Conservation (phyloP, 2,888 invertebrate species). For the Cancer borealis region DNA sequence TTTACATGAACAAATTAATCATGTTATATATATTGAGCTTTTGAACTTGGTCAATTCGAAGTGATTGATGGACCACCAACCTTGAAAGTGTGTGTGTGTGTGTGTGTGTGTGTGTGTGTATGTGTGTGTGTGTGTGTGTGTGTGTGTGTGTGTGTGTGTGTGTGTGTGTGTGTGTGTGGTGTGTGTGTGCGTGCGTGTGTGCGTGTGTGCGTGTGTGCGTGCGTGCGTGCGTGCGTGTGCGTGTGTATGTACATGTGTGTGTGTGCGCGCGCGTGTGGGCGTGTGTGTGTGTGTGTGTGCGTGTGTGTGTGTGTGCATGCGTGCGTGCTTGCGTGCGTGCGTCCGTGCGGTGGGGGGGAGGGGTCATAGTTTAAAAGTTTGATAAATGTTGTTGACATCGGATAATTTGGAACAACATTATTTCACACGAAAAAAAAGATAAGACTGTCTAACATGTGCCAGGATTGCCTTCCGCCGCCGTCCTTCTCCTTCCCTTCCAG, state of each 20-base stretch:
- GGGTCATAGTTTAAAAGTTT: neutral
- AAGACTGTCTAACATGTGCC: too few species aligned
- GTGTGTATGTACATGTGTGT: too few species aligned
- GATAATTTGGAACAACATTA: neutral
- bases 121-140: too few species aligned
- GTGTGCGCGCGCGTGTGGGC: neutral
- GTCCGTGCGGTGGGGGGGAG: neutral
- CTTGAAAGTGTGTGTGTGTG: neutral
- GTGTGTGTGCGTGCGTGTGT: neutral
- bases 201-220: neutral
- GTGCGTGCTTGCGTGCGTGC: neutral
- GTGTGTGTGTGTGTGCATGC: neutral
- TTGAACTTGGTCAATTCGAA: conserved; percentile 6
- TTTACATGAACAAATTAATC: neutral
- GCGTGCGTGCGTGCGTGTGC: neutral
- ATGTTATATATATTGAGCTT: conserved; percentile 2
- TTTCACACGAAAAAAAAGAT: neutral
- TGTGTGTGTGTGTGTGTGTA: too few species aligned
- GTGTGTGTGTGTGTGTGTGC: too few species aligned
- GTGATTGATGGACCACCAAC: neutral
- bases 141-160: neutral
- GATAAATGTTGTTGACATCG: neutral
- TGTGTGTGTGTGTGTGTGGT: neutral
- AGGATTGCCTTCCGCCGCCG: too few species aligned
- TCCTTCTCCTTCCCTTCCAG: neutral